A percentile compares a stretch with the other conserved stretches of the same genome.
phyloP scores from a whole-genome alignment of 1,140 invertebrate genomes.

The Drusus annulatus region DNA sequence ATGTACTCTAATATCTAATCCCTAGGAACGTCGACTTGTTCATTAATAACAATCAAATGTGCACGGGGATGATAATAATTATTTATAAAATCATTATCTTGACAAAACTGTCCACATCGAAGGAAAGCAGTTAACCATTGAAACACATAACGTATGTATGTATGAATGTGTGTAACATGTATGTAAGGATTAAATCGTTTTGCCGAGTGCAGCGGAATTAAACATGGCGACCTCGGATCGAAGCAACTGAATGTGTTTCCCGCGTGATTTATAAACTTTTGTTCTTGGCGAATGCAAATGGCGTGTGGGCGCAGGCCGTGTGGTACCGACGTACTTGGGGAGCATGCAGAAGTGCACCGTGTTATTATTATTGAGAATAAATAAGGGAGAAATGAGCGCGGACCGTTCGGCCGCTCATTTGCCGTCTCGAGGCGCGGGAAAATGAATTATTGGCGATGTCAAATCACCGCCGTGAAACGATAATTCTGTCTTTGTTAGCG shows the following conservation, averaged over 20 bases:
- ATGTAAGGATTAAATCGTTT: not conserved
- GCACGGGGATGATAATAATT: not conserved
- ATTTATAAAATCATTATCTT: not conserved
- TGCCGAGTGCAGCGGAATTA: not conserved
- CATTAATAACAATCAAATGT: not conserved
- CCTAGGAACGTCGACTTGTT: too few species aligned
- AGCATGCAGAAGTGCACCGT: not conserved
- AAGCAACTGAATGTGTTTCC: slow-evolving; percentile 30
- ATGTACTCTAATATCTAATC: too few species aligned
- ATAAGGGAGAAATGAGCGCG: slow-evolving; percentile 40
- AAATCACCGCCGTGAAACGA: slow-evolving; percentile 23
- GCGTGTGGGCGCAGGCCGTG: slow-evolving; percentile 28
- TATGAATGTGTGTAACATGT: not conserved
- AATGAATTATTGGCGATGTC: slow-evolving; percentile 25
- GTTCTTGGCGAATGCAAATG: slow-evolving; percentile 10
- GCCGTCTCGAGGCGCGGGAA: slow-evolving; percentile 12
- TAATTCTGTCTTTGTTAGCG: slow-evolving; percentile 29
- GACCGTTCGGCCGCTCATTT: slow-evolving; percentile 26
- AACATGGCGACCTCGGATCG: slow-evolving; percentile 45
- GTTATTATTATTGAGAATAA: slow-evolving; percentile 38
- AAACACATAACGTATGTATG: not conserved
- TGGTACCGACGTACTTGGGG: not conserved
- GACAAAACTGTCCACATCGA: not conserved
- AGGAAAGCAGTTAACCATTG: not conserved
- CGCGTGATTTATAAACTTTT: slow-evolving; percentile 50